Conservation (phyloP, 2,113 vertebrate species). For the Daboia siamensis region DNA sequence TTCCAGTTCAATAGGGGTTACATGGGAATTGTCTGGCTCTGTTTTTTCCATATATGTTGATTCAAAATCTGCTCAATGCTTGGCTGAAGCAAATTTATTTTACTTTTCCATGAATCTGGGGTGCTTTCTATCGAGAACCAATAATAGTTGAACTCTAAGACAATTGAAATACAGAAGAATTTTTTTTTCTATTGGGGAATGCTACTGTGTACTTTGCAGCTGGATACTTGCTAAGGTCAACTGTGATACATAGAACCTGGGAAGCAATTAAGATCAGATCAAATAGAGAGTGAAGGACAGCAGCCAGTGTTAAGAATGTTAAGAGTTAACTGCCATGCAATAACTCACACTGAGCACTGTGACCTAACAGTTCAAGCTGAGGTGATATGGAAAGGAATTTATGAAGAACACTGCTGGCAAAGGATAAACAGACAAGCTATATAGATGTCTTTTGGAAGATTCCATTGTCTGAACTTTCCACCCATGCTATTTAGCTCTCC, state of each 20-base stretch:
- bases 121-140: not conserved
- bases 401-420: not conserved
- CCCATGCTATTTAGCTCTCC: not conserved
- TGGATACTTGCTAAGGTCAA: not conserved
- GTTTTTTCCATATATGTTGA: not conserved
- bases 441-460: not conserved
- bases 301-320: not conserved
- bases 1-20: not conserved
- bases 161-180: not conserved
- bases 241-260: not conserved
- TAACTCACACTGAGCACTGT: not conserved
- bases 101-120: not conserved
- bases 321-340: not conserved
- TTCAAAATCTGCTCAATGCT: not conserved
- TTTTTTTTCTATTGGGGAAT: not conserved
- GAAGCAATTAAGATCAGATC: not conserved
- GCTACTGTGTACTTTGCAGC: not conserved
- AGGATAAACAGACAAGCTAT: not conserved
- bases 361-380: not conserved
- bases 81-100: not conserved
- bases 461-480: not conserved
- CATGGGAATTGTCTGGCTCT: not conserved
- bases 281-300: not conserved
- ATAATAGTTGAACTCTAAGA: not conserved
- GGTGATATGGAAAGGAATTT: not conserved